Evolutionary conservation across 2,888 invertebrate species (phyloP).

Genomic region (Merodon equestris): DNA sequence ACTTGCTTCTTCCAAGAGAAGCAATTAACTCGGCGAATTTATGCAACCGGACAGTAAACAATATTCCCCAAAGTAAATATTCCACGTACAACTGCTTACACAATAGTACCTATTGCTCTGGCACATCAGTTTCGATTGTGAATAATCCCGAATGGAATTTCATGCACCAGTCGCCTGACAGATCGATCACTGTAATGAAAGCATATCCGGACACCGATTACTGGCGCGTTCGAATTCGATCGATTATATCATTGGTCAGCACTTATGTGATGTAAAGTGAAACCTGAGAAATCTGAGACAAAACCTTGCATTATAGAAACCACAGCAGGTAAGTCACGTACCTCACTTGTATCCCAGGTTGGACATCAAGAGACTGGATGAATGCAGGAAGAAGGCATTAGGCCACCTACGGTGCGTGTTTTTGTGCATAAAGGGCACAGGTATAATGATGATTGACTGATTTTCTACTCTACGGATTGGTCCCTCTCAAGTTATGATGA

Average conservation of each 20-base stretch:
- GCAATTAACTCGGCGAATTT: slow-evolving; percentile 63
- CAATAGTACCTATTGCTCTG: slow-evolving; percentile 14
- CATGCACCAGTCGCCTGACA: slow-evolving; percentile 35
- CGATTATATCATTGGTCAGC: slow-evolving; percentile 37
- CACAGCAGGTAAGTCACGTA: slow-evolving; percentile 36
- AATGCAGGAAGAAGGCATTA: slow-evolving; percentile 2
- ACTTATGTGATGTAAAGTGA: slow-evolving; percentile 11
- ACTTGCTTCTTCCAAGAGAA: slow-evolving; percentile 38
- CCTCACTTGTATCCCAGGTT: not conserved
- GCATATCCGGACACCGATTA: slow-evolving; percentile 2
- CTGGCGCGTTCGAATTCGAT: slow-evolving; percentile 44
- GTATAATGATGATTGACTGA: slow-evolving; percentile 19
- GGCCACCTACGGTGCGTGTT: slow-evolving; percentile 45
- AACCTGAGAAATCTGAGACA: slow-evolving; percentile 8
- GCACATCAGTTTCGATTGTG: slow-evolving; percentile 10
- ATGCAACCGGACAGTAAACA: slow-evolving; percentile 68
- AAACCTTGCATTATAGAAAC: too few relatives aligned
- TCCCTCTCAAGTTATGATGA: not conserved
- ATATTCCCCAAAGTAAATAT: slow-evolving; percentile 50
- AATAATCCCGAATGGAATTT: slow-evolving; percentile 52
- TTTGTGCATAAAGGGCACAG: not conserved
- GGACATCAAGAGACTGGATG: too few relatives aligned
- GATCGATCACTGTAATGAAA: slow-evolving; percentile 47
- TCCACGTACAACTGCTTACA: slow-evolving; percentile 39
- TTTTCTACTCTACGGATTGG: too few relatives aligned